phyloP scores from a whole-genome alignment of 2,888 invertebrate species.

The Drosophila suboccidentalis region DNA sequence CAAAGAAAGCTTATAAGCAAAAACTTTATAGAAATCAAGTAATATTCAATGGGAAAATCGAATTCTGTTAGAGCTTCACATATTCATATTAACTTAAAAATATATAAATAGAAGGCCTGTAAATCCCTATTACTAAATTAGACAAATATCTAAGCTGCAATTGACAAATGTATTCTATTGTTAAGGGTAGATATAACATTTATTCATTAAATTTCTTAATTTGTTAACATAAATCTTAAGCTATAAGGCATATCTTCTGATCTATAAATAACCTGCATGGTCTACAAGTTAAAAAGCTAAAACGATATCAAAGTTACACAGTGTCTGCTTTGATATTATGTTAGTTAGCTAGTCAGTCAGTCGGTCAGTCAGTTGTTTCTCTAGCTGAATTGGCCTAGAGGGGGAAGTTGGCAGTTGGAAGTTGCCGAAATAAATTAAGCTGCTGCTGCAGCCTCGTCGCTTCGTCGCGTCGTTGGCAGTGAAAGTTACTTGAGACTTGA shows the following conservation, averaged over 20 bases:
- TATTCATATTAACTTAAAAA: too few species aligned
- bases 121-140: too few species aligned
- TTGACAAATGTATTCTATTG: too few species aligned
- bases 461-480: slow-evolving; percentile 53
- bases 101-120: too few species aligned
- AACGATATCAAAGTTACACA: neutral
- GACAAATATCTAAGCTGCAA: too few species aligned
- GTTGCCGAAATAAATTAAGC: slow-evolving; percentile 58
- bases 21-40: too few species aligned
- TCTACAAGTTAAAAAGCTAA: neutral
- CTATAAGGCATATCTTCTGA: neutral
- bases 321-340: neutral
- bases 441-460: slow-evolving; percentile 18
- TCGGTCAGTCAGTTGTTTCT: slow-evolving; percentile 30
- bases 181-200: too few species aligned
- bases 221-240: too few species aligned
- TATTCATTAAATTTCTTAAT: too few species aligned
- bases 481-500: slow-evolving; percentile 60
- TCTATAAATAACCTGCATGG: neutral
- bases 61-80: too few species aligned
- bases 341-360: slow-evolving; percentile 16
- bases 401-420: slow-evolving; percentile 38
- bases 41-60: too few species aligned
- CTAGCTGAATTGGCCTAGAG: slow-evolving; percentile 1
- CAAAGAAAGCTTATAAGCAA: too few species aligned